Conservation (phyloP, 2,113 vertebrate genomes). For the Cephalopterus ornatus region DNA sequence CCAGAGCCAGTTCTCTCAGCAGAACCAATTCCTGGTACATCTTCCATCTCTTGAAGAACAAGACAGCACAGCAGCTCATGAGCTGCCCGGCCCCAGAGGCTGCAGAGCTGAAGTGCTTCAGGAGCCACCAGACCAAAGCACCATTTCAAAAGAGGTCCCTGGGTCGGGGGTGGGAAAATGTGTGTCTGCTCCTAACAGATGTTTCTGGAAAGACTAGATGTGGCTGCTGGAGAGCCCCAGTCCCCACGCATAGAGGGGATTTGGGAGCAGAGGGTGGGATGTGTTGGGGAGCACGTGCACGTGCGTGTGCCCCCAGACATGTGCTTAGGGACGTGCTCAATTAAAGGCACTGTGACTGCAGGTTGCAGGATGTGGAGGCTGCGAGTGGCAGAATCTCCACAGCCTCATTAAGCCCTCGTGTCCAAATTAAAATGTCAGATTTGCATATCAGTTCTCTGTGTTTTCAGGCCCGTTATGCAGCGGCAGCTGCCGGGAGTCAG, state of each 20-base stretch:
- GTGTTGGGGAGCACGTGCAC: background rate
- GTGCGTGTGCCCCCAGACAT: background rate
- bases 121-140: background rate
- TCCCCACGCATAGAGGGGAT: background rate
- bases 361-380: conserved; percentile 47
- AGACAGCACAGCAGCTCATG: background rate
- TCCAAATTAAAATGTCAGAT: conserved; percentile 71
- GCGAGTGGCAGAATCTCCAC: conserved; percentile 32
- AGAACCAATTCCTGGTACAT: background rate
- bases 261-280: background rate
- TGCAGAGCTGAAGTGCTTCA: background rate
- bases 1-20: background rate
- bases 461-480: background rate
- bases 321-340: background rate
- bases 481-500: background rate
- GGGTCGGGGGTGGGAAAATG: background rate
- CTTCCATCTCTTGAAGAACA: background rate
- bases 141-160: background rate
- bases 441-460: conserved; percentile 33
- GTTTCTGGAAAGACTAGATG: background rate
- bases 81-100: background rate
- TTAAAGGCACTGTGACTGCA: background rate
- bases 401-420: conserved; percentile 50
- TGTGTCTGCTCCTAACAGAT: background rate
- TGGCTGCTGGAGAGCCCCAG: background rate